Evolutionary conservation across 2,888 invertebrate species (phyloP), one percentile per base, ranked within the genome.

Genomic region (Trissonchulus sp.): DNA sequence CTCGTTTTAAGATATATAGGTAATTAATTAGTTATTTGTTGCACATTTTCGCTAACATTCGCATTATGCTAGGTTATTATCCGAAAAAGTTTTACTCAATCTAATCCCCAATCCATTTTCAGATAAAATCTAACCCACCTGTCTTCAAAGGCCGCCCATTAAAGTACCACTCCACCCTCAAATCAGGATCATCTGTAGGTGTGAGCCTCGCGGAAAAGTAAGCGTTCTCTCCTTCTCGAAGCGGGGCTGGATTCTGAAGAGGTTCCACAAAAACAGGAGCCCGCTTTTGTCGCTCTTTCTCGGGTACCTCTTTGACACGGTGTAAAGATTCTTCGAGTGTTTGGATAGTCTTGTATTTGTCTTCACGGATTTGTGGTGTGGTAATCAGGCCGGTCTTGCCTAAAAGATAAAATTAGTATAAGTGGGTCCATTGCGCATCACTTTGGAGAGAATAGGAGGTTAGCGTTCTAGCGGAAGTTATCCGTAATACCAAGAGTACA

Each of bases 121-220:
- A n/a, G n/a, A n/a, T n/a, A n/a, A n/a, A n/a, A n/a, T n/a, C n/a
- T n/a, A n/a, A n/a, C n/a, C n/a, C n/a, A 69, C 71, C 94, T 15
- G 93, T 93, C 1, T 92, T 92, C 82, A 96, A 91, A 38, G 94
- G 92, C 80, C 91, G 89, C 36, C 94, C 94, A 84, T 96, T 94
- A 82, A 92, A 90, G 90, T 91, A 95, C 95, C 95, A 95, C 84
- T 94, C 63, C 31, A 78, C 68, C 36, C 62, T 31, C 74, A 78
- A 30, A 23, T 78, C 78, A 31, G 73, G 74, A 34, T 78, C 78
- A 33, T 77, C 60, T 18, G 76, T 37, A 1, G 78, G 77, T 48
- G n/a, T 23, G 23, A 77, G 23, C 38, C 71, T 60, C 31, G 82
- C 83, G 33, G 79, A 78, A 76, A 84, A 84, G 74, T 83, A 82